These are phyloP conservation scores for Diachrysia chrysitis DNA, from an alignment of 2,888 invertebrate species.

Conservation along the genomic window DNA sequence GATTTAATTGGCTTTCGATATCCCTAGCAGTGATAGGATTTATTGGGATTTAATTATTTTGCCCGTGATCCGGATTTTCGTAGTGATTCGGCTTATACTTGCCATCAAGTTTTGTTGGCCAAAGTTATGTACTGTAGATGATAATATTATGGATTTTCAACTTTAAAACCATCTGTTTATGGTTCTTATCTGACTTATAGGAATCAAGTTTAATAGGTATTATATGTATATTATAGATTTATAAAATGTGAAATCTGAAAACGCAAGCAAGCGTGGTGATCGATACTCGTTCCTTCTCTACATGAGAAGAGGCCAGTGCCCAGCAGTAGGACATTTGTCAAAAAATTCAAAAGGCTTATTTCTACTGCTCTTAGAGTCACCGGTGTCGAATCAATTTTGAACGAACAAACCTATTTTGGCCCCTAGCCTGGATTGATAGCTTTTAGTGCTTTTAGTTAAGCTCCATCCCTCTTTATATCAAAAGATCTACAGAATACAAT, in stretches of 20 bases:
- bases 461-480: not conserved
- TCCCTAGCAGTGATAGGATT: slow-evolving; percentile 37
- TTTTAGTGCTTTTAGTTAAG: not conserved
- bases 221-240: too few species aligned
- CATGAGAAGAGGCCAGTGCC: too few species aligned
- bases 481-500: too few species aligned
- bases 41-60: slow-evolving; percentile 48
- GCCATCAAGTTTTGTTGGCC: slow-evolving; percentile 9
- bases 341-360: not conserved
- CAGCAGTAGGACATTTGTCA: too few species aligned
- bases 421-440: not conserved
- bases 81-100: slow-evolving; percentile 12
- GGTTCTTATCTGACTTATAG: too few species aligned
- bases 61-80: slow-evolving; percentile 22
- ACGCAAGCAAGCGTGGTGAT: too few species aligned
- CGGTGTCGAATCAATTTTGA: not conserved
- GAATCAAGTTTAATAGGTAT: too few species aligned
- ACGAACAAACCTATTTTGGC: too few species aligned
- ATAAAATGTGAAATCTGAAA: too few species aligned
- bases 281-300: too few species aligned
- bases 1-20: slow-evolving; percentile 64
- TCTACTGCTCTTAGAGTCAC: not conserved
- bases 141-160: not conserved
- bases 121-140: not conserved
- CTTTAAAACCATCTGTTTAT: not conserved